Evolutionary conservation across 2,888 invertebrate genomes (phyloP).

Genomic region (Ectemnius lituratus): DNA sequence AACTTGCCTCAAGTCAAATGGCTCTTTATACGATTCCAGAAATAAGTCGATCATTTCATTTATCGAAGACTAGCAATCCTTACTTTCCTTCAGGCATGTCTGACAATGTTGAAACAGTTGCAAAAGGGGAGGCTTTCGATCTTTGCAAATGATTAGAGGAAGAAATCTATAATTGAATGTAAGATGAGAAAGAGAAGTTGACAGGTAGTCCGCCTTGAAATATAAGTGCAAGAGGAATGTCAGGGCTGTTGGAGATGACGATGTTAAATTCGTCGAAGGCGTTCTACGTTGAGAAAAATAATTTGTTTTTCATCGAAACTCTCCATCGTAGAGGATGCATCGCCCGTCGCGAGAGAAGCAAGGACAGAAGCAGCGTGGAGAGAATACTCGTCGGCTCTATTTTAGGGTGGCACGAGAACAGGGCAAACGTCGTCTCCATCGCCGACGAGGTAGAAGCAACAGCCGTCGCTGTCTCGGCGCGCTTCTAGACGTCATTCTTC

Average conservation of each 20-base stretch:
- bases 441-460: too few species aligned
- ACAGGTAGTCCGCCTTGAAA: too few species aligned
- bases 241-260: too few species aligned
- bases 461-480: constrained; percentile 67
- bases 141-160: too few species aligned
- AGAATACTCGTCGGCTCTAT: constrained; percentile 46
- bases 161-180: too few species aligned
- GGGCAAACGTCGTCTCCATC: too few species aligned
- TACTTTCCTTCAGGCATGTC: constrained; percentile 17
- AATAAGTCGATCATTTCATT: too few species aligned
- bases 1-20: too few species aligned
- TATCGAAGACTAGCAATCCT: constrained; percentile 1
- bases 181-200: too few species aligned
- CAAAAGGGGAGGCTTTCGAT: constrained; percentile 1
- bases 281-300: constrained; percentile 8
- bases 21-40: too few species aligned
- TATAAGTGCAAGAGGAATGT: too few species aligned
- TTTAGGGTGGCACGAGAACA: constrained; percentile 44
- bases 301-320: constrained; percentile 32
- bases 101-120: neutral
- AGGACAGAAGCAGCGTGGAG: constrained; percentile 11
- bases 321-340: constrained; percentile 35
- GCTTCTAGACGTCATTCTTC: constrained; percentile 71
- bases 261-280: neutral
- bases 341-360: constrained; percentile 18